These are phyloP conservation scores for Pontoporia blainvillei DNA, from an alignment of 2,113 vertebrate genomes.

Conservation along the genomic window DNA sequence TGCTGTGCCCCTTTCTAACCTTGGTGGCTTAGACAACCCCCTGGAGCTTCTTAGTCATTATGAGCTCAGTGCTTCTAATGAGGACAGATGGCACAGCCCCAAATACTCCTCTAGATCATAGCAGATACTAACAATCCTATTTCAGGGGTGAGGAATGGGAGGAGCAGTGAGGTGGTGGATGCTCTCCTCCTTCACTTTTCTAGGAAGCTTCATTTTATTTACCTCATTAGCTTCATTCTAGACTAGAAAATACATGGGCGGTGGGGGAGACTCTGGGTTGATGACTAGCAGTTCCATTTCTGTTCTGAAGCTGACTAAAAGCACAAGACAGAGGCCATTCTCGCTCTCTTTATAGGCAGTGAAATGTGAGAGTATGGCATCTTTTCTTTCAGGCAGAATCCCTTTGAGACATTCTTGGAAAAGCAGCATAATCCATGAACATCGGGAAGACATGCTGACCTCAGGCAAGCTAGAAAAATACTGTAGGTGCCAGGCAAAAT, in stretches of 20 bases:
- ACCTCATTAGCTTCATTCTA: neutral
- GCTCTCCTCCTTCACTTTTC: neutral
- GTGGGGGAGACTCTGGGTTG: neutral
- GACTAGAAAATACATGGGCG: neutral
- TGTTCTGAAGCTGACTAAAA: slow-evolving; percentile 29
- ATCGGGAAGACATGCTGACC: slow-evolving; percentile 11
- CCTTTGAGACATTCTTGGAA: slow-evolving; percentile 38
- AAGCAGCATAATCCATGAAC: neutral
- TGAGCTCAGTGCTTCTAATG: slow-evolving; percentile 24
- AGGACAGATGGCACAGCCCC: neutral
- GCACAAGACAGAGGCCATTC: neutral
- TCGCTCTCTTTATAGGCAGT: neutral
- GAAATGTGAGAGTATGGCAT: neutral
- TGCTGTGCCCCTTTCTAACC: slow-evolving; percentile 1
- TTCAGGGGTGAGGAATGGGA: neutral
- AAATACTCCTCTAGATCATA: neutral
- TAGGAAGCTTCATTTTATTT: slow-evolving; percentile 14
- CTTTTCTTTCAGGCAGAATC: slow-evolving; percentile 29
- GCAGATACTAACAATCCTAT: neutral
- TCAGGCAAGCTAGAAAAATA: neutral
- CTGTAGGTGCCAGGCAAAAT: neutral
- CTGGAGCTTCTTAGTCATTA: slow-evolving; percentile 28
- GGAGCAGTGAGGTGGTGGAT: neutral
- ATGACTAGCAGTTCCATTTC: slow-evolving; percentile 11
- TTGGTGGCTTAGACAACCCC: slow-evolving; percentile 10